Conservation (phyloP, 2,888 invertebrate species). For the Eupeodes latifasciatus region DNA sequence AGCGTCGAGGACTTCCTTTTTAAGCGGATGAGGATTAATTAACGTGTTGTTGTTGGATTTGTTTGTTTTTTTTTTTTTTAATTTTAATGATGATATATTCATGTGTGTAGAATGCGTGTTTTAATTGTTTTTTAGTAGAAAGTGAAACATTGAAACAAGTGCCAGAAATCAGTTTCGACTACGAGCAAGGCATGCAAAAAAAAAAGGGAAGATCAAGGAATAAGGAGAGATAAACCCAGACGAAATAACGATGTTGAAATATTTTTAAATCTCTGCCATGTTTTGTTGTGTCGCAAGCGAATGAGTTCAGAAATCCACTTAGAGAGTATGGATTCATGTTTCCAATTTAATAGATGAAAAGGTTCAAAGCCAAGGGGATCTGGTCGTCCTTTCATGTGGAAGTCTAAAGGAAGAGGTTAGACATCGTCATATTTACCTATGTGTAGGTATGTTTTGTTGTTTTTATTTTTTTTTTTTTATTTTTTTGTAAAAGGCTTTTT, state of each 20-base stretch:
- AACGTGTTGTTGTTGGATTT: constrained; percentile 22
- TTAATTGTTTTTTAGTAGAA: constrained; percentile 47
- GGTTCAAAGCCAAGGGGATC: constrained; percentile 32
- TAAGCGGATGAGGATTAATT: constrained; percentile 51
- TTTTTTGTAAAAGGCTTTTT: not conserved
- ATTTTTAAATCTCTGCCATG: not conserved
- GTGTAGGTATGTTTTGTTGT: not conserved
- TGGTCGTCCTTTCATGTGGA: constrained; percentile 8
- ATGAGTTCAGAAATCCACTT: not conserved
- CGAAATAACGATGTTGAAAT: not conserved
- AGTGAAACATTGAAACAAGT: constrained; percentile 12
- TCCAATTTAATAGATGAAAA: constrained; percentile 34
- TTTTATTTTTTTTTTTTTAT: not conserved
- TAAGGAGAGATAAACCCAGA: not conserved
- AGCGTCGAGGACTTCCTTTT: constrained; percentile 48
- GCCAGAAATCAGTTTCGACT: not conserved
- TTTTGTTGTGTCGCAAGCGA: not conserved
- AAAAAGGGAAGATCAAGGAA: not conserved
- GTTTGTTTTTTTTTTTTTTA: constrained; percentile 35
- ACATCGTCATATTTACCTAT: not conserved
- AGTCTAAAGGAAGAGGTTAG: constrained; percentile 22
- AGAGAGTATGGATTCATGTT: constrained; percentile 19
- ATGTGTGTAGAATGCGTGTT: constrained; percentile 47
- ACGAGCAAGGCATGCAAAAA: not conserved
- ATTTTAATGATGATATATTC: constrained; percentile 29